phyloP scores from a whole-genome alignment of 2,797 vertebrate species.

The Carcharodon carcharias region DNA sequence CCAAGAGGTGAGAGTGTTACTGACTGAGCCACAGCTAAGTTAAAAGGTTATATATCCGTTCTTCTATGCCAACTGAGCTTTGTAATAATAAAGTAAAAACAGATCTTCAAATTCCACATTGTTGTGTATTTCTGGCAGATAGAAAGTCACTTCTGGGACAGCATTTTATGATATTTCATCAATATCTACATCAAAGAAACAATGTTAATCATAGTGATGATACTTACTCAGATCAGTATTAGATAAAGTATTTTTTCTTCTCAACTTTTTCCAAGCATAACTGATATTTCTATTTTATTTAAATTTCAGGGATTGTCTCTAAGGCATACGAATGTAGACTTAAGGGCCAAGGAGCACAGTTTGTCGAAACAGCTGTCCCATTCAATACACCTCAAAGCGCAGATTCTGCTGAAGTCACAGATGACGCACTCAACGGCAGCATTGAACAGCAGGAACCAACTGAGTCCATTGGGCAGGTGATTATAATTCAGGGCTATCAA shows the following conservation, averaged over 20 bases:
- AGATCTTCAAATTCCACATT: background rate
- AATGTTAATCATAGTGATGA: background rate
- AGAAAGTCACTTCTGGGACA: background rate
- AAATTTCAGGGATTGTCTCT: slow-evolving; percentile 81
- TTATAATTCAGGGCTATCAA: slow-evolving; percentile 85
- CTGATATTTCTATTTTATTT: slow-evolving; percentile 12
- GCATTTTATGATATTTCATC: background rate
- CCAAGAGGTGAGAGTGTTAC: background rate
- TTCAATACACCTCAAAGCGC: slow-evolving; percentile 57
- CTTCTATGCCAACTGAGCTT: background rate
- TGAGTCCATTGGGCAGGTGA: slow-evolving; percentile 81
- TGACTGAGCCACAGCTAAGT: background rate
- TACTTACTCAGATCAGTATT: background rate
- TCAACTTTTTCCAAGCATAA: background rate
- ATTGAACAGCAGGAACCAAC: slow-evolving; percentile 47
- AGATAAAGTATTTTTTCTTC: background rate
- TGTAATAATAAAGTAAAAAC: background rate
- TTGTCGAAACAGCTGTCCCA: slow-evolving; percentile 73
- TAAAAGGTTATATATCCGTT: background rate
- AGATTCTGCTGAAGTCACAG: slow-evolving; percentile 54
- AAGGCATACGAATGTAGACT: slow-evolving; percentile 96
- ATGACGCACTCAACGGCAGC: slow-evolving; percentile 47
- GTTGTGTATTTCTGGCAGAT: background rate
- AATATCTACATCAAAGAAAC: background rate
- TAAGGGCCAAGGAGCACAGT: slow-evolving; percentile 88